Base-by-base conservation (phyloP, 1,140 invertebrate genomes). In the Drosophila arizonae region DNA sequence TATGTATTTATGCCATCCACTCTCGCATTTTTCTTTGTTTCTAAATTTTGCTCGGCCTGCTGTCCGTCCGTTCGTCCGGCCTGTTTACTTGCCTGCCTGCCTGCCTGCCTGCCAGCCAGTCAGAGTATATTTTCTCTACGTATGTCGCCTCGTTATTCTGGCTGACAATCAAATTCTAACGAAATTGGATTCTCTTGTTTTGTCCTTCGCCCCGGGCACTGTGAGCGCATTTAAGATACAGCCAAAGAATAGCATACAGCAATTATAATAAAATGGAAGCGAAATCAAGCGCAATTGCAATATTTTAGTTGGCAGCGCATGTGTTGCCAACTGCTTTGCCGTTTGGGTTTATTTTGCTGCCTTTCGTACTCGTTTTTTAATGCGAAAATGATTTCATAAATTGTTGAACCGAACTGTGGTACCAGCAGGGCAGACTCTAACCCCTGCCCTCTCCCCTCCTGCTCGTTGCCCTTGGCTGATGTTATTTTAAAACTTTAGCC, bases 111-210 rank as follows among this genome's bases (percentile, higher is more conserved):
- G 55, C 26, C 46, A 24, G 21, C 21, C 21, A 24, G 21, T 50
- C 24, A 17, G 17, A 17, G 17, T 17, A 17, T 17, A 17, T 17
- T 46, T 46, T 33, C 33, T 46, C 11, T 26, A 26, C 64, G 61
- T 63, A 57, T 64, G 64, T 74, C 62, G 68, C 61, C 79, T 82
- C 82, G 82, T 88, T 82, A 82, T 79, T 79, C 68, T 61, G 54
- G 84, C 87, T 87, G 82, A 88, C 84, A 87, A 87, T 87, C 76
- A 84, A 87, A 88, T 87, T 87, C 82, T 79, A 77, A 76, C 79
- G 72, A 88, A 87, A 87, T 87, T 87, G 82, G 76, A 77, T 87
- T 87, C 82, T 54, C 82, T 88, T 79, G 76, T 88, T 73, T 61
- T 55, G 36, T 68, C 39, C 76, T 51, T 58, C 55, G 58, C 55